These are phyloP conservation scores for Diabrotica virgifera DNA, from an alignment of 1,140 invertebrate species.

Conservation along the genomic window DNA sequence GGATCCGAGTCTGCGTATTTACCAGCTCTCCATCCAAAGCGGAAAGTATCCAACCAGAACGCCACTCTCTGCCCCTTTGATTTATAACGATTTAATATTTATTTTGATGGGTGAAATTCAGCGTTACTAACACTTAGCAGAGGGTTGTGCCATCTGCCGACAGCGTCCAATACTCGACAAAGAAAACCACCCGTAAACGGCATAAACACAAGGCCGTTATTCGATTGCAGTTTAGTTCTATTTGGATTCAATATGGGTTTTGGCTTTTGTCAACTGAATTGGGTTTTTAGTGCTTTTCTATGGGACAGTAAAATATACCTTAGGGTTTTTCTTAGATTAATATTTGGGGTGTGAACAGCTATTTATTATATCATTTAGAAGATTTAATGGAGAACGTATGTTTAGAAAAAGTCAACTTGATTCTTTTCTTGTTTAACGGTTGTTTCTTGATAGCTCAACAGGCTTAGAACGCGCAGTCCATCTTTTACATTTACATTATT, in stretches of 20 bases:
- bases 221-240: conserved; percentile 15
- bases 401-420: neutral
- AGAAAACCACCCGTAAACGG: conserved; percentile 23
- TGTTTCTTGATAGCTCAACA: too few relatives aligned
- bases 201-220: conserved; percentile 26
- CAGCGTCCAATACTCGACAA: conserved; percentile 39
- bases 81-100: conserved; percentile 52
- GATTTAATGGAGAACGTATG: conserved; percentile 4
- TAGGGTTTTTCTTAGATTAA: conserved; percentile 19
- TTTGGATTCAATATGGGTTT: conserved; percentile 17
- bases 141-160: conserved; percentile 43
- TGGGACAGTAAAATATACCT: conserved; percentile 21
- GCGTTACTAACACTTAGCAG: conserved; percentile 46
- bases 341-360: conserved; percentile 18
- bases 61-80: conserved; percentile 31
- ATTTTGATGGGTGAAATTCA: conserved; percentile 51
- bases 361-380: conserved; percentile 18
- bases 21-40: conserved; percentile 4
- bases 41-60: conserved; percentile 24
- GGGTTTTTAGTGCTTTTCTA: conserved; percentile 38
- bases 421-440: too few relatives aligned
- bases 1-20: too few relatives aligned
- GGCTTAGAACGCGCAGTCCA: too few relatives aligned
- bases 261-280: conserved; percentile 37
- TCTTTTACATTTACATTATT: too few relatives aligned